phyloP scores from a whole-genome alignment of 2,888 invertebrate genomes.

The Perizoma flavofasciatum region DNA sequence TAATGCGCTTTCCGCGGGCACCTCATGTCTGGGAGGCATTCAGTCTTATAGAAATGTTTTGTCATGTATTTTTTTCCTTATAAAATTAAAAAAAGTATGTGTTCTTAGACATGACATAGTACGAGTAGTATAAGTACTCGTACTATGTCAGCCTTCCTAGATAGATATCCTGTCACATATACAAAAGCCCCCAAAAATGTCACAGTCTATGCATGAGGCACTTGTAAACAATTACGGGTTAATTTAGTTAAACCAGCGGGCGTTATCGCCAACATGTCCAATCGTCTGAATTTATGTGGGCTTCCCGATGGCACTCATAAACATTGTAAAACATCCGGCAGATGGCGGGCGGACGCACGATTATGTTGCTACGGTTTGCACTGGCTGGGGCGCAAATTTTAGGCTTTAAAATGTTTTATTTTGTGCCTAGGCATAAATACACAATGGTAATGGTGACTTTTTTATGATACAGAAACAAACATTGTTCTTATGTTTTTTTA shows the following conservation, averaged over 20 bases:
- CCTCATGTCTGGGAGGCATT: too few species aligned
- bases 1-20: too few species aligned
- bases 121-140: too few species aligned
- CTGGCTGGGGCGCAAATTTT: slow-evolving; percentile 22
- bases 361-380: slow-evolving; percentile 55
- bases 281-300: slow-evolving; percentile 75
- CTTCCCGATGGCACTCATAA: slow-evolving; percentile 79
- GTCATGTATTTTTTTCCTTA: too few species aligned
- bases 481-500: too few species aligned
- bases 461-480: slow-evolving; percentile 5
- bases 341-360: slow-evolving; percentile 70
- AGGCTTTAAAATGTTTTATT: slow-evolving; percentile 27
- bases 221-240: slow-evolving; percentile 59
- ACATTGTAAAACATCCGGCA: slow-evolving; percentile 82
- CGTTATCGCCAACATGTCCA: slow-evolving; percentile 68
- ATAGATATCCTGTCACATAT: slow-evolving; percentile 8
- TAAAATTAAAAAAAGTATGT: too few species aligned
- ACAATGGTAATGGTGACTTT: slow-evolving; percentile 9
- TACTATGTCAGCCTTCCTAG: too few species aligned
- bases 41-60: too few species aligned
- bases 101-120: too few species aligned
- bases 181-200: slow-evolving; percentile 39
- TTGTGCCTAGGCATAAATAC: slow-evolving; percentile 8
- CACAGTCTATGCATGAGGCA: slow-evolving; percentile 38
- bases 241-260: slow-evolving; percentile 61